A percentile compares a stretch with the other conserved stretches of the same genome.
Conservation (phyloP, 2,888 invertebrate genomes). For the Parapristionchus giblindavisi region DNA sequence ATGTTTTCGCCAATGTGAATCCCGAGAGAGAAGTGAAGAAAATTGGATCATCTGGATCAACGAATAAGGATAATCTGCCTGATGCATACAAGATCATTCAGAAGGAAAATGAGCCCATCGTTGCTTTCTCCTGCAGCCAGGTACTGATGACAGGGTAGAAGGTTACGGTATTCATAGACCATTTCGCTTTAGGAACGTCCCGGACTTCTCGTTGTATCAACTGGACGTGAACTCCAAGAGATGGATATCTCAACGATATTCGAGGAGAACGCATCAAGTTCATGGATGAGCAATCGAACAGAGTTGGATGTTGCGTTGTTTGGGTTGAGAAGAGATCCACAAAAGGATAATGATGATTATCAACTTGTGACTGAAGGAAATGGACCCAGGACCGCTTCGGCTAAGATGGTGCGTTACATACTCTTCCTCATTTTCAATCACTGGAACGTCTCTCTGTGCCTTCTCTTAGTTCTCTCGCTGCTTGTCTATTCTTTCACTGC, state of each 20-base stretch:
- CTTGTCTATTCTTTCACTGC: not conserved
- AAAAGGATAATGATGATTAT: constrained; percentile 68
- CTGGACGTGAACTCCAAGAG: constrained; percentile 95
- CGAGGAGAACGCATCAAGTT: constrained; percentile 80
- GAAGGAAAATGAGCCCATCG: constrained; percentile 97
- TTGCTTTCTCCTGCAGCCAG: constrained; percentile 82
- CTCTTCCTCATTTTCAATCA: not conserved
- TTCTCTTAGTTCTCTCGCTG: not conserved
- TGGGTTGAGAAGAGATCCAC: constrained; percentile 42
- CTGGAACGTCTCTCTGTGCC: not conserved
- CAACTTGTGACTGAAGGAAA: constrained; percentile 53
- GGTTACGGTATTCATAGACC: not conserved
- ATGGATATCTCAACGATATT: constrained; percentile 91
- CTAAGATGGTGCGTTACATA: constrained; percentile 52
- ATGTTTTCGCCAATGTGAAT: constrained; percentile 78
- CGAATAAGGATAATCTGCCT: constrained; percentile 43
- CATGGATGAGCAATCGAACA: constrained; percentile 94
- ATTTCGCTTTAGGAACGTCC: constrained; percentile 74
- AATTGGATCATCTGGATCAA: constrained; percentile 34
- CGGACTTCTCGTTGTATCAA: constrained; percentile 86
- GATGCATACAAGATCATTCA: constrained; percentile 95
- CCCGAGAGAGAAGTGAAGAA: constrained; percentile 25
- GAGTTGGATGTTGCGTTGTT: constrained; percentile 84
- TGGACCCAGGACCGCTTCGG: constrained; percentile 40
- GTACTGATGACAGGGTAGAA: constrained; percentile 35